These are phyloP conservation scores for Drosophila nikananu DNA, from an alignment of 1,140 invertebrate genomes.

Conservation along the genomic window DNA sequence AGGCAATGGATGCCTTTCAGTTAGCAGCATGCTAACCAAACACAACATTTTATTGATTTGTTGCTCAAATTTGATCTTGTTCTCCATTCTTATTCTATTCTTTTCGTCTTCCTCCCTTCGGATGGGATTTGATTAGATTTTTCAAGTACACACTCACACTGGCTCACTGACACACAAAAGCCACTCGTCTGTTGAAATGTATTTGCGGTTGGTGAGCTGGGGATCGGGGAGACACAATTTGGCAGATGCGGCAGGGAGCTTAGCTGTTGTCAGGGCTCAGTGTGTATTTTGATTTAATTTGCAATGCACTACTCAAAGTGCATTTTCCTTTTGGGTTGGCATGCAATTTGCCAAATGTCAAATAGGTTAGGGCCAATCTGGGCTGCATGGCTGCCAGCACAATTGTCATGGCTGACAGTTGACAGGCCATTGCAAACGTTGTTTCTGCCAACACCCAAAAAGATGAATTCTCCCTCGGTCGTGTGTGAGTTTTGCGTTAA, in stretches of 20 bases:
- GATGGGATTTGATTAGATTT: conserved; percentile 71
- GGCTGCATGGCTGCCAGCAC: conserved; percentile 55
- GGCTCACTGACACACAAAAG: conserved; percentile 29
- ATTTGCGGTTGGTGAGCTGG: conserved; percentile 48
- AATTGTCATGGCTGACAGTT: conserved; percentile 72
- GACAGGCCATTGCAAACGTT: conserved; percentile 36
- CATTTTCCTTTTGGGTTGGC: conserved; percentile 41
- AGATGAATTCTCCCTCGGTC: conserved; percentile 53
- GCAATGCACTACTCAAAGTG: conserved; percentile 56
- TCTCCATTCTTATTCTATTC: conserved; percentile 38
- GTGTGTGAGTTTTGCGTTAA: conserved; percentile 46
- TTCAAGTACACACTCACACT: conserved; percentile 31
- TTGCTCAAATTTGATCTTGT: conserved; percentile 63
- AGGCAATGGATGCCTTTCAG: not conserved
- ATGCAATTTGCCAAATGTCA: conserved; percentile 65
- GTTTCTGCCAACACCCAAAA: conserved; percentile 22
- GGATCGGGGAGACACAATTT: conserved; percentile 25
- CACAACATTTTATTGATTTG: conserved; percentile 67
- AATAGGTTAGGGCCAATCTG: conserved; percentile 38
- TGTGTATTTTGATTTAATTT: conserved; percentile 79
- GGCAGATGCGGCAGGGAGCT: conserved; percentile 25
- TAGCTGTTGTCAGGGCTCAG: conserved; percentile 55
- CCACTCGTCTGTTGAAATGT: conserved; percentile 52
- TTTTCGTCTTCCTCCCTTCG: conserved; percentile 13
- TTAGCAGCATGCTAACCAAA: conserved; percentile 19